These are phyloP conservation scores for Thereva nobilitata DNA, from an alignment of 2,888 invertebrate genomes.

Conservation along the genomic window DNA sequence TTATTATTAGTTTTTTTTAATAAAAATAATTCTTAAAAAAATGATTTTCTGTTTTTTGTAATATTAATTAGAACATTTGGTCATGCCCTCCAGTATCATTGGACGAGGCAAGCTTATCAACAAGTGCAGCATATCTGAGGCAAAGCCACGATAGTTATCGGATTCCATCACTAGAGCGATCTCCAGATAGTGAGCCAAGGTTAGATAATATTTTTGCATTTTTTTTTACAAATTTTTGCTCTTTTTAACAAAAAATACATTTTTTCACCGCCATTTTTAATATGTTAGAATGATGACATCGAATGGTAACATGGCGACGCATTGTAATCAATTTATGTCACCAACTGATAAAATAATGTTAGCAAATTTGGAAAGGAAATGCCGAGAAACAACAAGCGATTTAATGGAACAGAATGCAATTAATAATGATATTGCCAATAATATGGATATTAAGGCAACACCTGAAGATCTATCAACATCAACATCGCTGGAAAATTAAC, in stretches of 20 bases:
- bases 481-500: slow-evolving; percentile 25
- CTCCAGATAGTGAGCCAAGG: slow-evolving; percentile 41
- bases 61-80: slow-evolving; percentile 45
- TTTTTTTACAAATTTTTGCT: neutral
- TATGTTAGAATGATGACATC: slow-evolving; percentile 6
- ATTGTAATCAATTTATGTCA: slow-evolving; percentile 35
- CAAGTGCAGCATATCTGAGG: slow-evolving; percentile 42
- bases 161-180: slow-evolving; percentile 41
- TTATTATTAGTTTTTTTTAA: slow-evolving; percentile 4
- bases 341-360: slow-evolving; percentile 36
- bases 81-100: slow-evolving; percentile 44
- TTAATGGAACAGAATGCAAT: slow-evolving; percentile 15
- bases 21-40: too few species aligned
- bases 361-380: slow-evolving; percentile 33
- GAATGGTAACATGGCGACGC: slow-evolving; percentile 22
- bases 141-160: slow-evolving; percentile 44
- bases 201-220: slow-evolving; percentile 6
- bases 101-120: slow-evolving; percentile 43
- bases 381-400: slow-evolving; percentile 11
- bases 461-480: slow-evolving; percentile 38
- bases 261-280: neutral
- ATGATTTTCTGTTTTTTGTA: neutral
- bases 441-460: slow-evolving; percentile 35
- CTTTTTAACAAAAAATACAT: neutral
- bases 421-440: slow-evolving; percentile 21